phyloP scores from a whole-genome alignment of 1,140 invertebrate genomes.

The Neelides sp. region DNA sequence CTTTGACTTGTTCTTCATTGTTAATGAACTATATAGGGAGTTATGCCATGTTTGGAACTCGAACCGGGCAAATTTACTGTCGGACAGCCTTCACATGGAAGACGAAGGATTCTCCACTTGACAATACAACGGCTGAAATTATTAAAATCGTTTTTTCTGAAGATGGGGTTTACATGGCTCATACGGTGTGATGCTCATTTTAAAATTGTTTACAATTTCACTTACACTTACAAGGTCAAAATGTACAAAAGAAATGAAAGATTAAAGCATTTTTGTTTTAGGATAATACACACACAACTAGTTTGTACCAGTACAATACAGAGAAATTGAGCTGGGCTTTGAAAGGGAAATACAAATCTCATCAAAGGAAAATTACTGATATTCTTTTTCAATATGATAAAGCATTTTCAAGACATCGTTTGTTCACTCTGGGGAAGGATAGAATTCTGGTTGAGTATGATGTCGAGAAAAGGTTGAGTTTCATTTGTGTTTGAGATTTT shows the following conservation, averaged over 20 bases:
- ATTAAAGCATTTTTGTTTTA: slow-evolving; percentile 8
- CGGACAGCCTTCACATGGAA: slow-evolving; percentile 12
- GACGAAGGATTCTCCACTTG: slow-evolving; percentile 7
- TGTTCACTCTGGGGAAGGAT: slow-evolving; percentile 48
- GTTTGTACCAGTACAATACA: slow-evolving; percentile 8
- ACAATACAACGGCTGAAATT: slow-evolving; percentile 6
- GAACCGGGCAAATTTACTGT: slow-evolving; percentile 15
- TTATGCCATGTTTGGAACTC: slow-evolving; percentile 14
- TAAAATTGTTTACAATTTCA: too few species aligned
- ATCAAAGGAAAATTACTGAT: slow-evolving; percentile 42
- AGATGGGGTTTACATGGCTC: slow-evolving; percentile 19
- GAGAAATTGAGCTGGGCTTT: slow-evolving; percentile 38
- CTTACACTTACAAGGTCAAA: too few species aligned
- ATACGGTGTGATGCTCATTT: slow-evolving; percentile 5
- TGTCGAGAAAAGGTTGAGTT: slow-evolving; percentile 44
- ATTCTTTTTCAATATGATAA: slow-evolving; percentile 39
- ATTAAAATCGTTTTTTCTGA: slow-evolving; percentile 15
- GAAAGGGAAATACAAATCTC: slow-evolving; percentile 45
- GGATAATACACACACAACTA: slow-evolving; percentile 3
- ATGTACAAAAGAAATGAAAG: too few species aligned
- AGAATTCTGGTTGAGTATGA: slow-evolving; percentile 56
- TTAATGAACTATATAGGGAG: slow-evolving; percentile 7
- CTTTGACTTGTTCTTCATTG: background rate
- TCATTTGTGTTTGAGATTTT: too few species aligned
- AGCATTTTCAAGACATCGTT: slow-evolving; percentile 34